Evolutionary conservation across 2,888 invertebrate genomes (phyloP), one percentile per base, ranked within the genome.

Genomic region (Sicus ferrugineus): DNA sequence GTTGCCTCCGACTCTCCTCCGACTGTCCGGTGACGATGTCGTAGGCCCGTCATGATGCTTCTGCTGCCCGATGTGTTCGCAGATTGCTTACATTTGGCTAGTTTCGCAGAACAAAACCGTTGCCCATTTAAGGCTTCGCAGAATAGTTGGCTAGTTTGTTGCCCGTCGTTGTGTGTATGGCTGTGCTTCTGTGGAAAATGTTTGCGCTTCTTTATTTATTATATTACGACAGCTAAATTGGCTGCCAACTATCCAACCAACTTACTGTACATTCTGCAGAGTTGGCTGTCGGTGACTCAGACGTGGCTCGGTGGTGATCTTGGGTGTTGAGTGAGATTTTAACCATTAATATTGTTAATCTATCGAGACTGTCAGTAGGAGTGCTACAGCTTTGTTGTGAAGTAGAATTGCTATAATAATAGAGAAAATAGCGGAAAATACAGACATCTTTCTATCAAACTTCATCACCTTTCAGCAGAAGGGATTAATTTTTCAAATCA

Each of bases 51-150:
- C 28, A 28, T 1, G 56, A 4, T 56, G 56, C 28, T 23, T 7
- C 21, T 34, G 34, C 34, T 34, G 42, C 16, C 26, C 23, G 30
- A 14, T 3, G 30, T 46, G 28, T 26, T 16, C 21, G 31, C 28
- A 38, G 26, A 52, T 52, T 52, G 52, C 52, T 65, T 30, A 38
- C 54, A 65, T 54, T 65, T 34, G 52, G 19, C 21, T 54, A 52
- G 65, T 65, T 65, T 52, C 65, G 21, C 23, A 38, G 54, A 54
- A 54, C 65, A 65, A 65, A 65, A 65, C 65, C 65, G 54, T 65
- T 65, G 65, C 38, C 65, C 65, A 65, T 65, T 65, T 65, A 65
- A 31, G 65, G 65, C n/a, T 54, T 30, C 16, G 23, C n/a, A 38
- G 16, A 63, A 63, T 63, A 50, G 63, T 50, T 63, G 63, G 46